These are phyloP conservation scores for Lepus timidus DNA, from an alignment of 2,113 vertebrate genomes.

Conservation along the genomic window DNA sequence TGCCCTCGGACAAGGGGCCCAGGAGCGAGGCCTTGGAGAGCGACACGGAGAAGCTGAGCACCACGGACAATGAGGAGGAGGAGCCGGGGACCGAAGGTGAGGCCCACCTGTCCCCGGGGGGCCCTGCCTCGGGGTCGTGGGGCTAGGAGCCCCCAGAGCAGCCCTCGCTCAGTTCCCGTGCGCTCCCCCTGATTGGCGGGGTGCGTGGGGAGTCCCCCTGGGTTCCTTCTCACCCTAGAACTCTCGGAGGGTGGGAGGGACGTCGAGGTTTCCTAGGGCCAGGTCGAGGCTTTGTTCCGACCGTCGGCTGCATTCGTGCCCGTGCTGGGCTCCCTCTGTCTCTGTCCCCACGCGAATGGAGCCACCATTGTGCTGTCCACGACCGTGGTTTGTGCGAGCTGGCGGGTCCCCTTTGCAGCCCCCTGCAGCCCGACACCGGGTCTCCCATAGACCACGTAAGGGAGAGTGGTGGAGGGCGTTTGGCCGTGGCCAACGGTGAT, in stretches of 20 bases:
- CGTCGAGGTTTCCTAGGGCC: neutral
- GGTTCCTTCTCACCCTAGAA: neutral
- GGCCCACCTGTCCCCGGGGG: accelerated
- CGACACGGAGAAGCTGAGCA: slow-evolving; percentile 95
- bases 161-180: neutral
- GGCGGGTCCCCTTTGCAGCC: neutral
- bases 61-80: slow-evolving; percentile 97
- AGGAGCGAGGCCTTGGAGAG: slow-evolving; percentile 93
- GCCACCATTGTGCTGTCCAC: too few relatives aligned
- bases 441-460: neutral
- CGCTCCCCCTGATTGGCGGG: neutral
- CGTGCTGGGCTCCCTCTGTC: too few relatives aligned
- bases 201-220: neutral
- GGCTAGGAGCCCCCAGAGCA: accelerated
- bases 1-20: slow-evolving; percentile 85
- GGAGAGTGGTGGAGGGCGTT: neutral
- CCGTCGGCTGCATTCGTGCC: too few relatives aligned
- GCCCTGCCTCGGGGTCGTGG: too few relatives aligned
- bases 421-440: accelerated
- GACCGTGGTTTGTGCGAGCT: too few relatives aligned
- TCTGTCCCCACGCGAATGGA: too few relatives aligned
- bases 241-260: neutral
- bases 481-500: accelerated
- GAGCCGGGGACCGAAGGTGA: slow-evolving; percentile 91
- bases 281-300: neutral